phyloP scores from a whole-genome alignment of 2,113 vertebrate species.

The Gavia stellata region DNA sequence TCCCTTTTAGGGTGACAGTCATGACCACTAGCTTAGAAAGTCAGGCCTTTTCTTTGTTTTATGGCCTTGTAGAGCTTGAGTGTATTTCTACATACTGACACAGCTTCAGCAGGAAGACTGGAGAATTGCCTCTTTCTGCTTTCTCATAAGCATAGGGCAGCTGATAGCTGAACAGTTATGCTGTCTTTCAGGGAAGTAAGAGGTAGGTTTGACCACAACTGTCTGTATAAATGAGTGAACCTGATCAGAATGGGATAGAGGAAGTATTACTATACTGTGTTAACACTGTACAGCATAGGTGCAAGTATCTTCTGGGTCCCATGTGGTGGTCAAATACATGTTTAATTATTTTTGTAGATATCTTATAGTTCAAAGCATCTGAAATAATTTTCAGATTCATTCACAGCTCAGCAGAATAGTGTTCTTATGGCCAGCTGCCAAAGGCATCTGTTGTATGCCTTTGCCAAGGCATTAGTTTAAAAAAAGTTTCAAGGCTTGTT shows the following conservation, averaged over 20 bases:
- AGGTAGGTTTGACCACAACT: not conserved
- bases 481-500: not conserved
- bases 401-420: not conserved
- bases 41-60: not conserved
- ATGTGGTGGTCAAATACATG: not conserved
- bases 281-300: not conserved
- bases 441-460: not conserved
- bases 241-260: not conserved
- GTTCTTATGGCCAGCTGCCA: not conserved
- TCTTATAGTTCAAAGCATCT: not conserved
- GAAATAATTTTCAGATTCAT: not conserved
- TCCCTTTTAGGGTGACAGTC: not conserved
- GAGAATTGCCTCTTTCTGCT: not conserved
- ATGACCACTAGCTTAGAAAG: not conserved
- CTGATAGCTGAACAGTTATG: not conserved
- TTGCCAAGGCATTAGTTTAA: not conserved
- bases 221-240: not conserved
- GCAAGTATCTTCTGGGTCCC: not conserved
- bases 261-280: not conserved
- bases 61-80: not conserved
- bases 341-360: not conserved
- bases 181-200: not conserved
- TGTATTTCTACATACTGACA: not conserved
- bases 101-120: not conserved
- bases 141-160: not conserved